A percentile compares a stretch with the other conserved stretches of the same genome.
phyloP scores from a whole-genome alignment of 1,140 invertebrate species.

The Doryteuthis pealeii region DNA sequence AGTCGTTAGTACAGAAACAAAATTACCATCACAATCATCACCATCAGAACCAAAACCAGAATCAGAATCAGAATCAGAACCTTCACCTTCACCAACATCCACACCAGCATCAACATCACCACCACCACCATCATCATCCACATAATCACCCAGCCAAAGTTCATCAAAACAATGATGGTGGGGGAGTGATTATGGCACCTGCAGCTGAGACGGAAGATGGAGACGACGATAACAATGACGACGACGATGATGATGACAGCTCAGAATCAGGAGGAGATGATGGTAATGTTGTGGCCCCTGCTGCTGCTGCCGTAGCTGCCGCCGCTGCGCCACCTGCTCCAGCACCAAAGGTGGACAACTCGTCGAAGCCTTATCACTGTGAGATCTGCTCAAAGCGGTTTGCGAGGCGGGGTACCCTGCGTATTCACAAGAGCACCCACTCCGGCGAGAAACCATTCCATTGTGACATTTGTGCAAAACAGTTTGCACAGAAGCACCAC shows the following conservation, averaged over 20 bases:
- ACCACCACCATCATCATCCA: not conserved
- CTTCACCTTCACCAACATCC: not conserved
- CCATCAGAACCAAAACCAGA: not conserved
- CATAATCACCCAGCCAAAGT: not conserved
- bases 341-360: not conserved
- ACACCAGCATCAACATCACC: not conserved
- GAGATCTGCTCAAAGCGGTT: constrained; percentile 20
- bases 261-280: not conserved
- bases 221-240: not conserved
- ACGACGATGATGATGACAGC: not conserved
- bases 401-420: constrained; percentile 48
- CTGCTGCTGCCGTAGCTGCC: not conserved
- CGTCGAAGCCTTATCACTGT: constrained; percentile 8
- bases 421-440: constrained; percentile 27
- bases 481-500: constrained; percentile 19
- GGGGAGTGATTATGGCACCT: not conserved
- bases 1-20: not conserved
- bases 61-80: not conserved
- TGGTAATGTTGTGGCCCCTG: not conserved
- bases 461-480: constrained; percentile 67
- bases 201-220: not conserved
- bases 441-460: constrained; percentile 31
- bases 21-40: not conserved
- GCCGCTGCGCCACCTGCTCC: not conserved
- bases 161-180: too few relatives aligned